These are phyloP conservation scores for Lagria hirta DNA, from an alignment of 2,888 invertebrate species.

Conservation along the genomic window DNA sequence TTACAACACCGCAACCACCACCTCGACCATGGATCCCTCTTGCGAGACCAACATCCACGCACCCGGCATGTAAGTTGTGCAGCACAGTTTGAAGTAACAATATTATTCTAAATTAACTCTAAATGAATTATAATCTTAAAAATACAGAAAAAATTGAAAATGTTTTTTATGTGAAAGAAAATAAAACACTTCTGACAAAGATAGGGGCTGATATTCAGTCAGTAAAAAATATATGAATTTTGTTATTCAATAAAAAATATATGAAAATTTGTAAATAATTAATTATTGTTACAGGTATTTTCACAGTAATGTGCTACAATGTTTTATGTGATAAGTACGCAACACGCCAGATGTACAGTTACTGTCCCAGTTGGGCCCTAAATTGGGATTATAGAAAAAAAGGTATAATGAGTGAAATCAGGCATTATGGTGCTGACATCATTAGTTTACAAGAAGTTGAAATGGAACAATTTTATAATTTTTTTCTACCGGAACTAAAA, in stretches of 20 bases:
- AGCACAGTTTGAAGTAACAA: conserved; percentile 2
- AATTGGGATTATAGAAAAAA: conserved; percentile 99
- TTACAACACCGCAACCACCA: conserved; percentile 86
- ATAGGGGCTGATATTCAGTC: too few species aligned
- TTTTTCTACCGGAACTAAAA: conserved; percentile 93
- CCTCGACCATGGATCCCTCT: conserved; percentile 95
- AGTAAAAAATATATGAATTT: neutral
- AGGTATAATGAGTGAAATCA: conserved; percentile 94
- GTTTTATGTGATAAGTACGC: conserved; percentile 99
- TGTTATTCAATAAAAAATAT: conserved; percentile 1
- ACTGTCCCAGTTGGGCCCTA: conserved; percentile 98
- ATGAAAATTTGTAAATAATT: too few species aligned
- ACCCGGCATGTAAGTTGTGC: conserved; percentile 82
- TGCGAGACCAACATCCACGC: conserved; percentile 82
- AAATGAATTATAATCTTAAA: too few species aligned
- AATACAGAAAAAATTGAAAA: too few species aligned
- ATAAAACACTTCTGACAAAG: too few species aligned
- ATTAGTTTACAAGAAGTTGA: conserved; percentile 97
- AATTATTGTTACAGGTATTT: conserved; percentile 69
- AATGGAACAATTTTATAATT: conserved; percentile 97
- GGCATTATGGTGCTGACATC: conserved; percentile 95
- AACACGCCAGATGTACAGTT: conserved; percentile 97
- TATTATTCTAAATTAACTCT: too few species aligned
- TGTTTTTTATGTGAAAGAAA: too few species aligned
- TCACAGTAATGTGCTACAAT: conserved; percentile 99